Conservation (phyloP, 2,113 vertebrate genomes). For the Ptilorrhoa leucosticta region DNA sequence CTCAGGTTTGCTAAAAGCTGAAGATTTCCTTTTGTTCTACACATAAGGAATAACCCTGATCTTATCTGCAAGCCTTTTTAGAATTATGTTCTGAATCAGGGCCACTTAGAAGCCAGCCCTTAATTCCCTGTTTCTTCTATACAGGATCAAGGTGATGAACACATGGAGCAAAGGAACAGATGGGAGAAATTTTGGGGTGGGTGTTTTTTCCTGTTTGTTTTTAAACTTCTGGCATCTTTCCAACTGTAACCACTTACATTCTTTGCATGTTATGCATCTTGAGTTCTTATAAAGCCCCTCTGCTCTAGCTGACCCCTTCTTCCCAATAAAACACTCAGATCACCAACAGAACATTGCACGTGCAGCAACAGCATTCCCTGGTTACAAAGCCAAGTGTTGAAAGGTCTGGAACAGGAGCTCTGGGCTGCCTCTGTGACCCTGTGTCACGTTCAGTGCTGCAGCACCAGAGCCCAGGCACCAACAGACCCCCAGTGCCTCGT, state of each 20-base stretch:
- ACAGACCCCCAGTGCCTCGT: neutral
- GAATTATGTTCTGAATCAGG: neutral
- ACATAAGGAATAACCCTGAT: neutral
- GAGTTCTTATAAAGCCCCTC: neutral
- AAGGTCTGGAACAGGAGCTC: neutral
- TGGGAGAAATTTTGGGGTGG: neutral
- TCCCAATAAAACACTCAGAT: neutral
- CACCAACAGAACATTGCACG: rapidly evolving
- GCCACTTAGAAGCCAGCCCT: neutral
- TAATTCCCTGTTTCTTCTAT: neutral
- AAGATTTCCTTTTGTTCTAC: neutral
- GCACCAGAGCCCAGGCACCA: neutral
- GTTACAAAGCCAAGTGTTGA: neutral
- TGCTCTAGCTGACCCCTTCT: neutral
- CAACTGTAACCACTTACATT: neutral
- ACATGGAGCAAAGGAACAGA: neutral
- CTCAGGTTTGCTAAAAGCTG: neutral
- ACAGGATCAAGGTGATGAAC: neutral
- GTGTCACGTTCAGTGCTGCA: neutral
- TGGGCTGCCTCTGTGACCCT: neutral
- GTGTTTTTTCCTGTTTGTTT: neutral
- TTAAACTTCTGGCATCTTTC: neutral
- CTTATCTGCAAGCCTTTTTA: neutral
- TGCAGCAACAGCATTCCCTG: neutral
- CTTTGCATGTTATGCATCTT: neutral